Conservation (phyloP, 2,888 invertebrate genomes). For the Hedya salicella region DNA sequence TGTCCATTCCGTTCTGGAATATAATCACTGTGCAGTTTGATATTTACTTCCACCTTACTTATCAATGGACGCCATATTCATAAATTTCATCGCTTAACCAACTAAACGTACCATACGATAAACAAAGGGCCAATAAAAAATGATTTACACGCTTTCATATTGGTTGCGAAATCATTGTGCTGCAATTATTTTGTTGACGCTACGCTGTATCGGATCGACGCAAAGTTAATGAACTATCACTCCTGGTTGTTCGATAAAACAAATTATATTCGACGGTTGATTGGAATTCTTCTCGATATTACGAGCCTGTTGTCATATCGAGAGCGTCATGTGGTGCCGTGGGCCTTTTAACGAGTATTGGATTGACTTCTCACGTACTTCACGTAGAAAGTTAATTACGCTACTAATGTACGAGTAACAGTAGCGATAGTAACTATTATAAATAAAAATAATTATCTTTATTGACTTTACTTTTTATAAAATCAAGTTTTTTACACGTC, state of each 20-base stretch:
- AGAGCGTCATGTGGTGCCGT: conserved; percentile 18
- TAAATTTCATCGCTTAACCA: conserved; percentile 23
- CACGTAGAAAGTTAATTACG: too few relatives aligned
- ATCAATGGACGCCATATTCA: conserved; percentile 6
- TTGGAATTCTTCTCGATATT: conserved; percentile 42
- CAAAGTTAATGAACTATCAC: conserved; percentile 43
- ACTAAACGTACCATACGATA: conserved; percentile 30
- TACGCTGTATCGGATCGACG: conserved; percentile 37
- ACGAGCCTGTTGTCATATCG: conserved; percentile 17
- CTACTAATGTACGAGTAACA: too few relatives aligned
- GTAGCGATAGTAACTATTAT: too few relatives aligned
- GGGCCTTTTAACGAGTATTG: conserved; percentile 12
- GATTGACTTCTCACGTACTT: neutral
- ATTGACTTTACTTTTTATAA: too few relatives aligned
- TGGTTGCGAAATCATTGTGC: conserved; percentile 22
- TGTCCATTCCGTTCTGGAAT: too few relatives aligned
- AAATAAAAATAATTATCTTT: too few relatives aligned
- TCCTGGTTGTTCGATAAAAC: conserved; percentile 39
- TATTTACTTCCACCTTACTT: neutral
- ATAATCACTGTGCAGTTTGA: neutral
- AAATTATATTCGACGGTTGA: conserved; percentile 41
- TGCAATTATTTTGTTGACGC: conserved; percentile 41
- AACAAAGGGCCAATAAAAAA: conserved; percentile 34
- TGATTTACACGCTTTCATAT: conserved; percentile 34
- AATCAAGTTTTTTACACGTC: too few relatives aligned